A percentile compares a stretch with the other conserved stretches of the same genome.
Conservation (phyloP, 2,797 vertebrate genomes). For the Syndactyla subalaris region DNA sequence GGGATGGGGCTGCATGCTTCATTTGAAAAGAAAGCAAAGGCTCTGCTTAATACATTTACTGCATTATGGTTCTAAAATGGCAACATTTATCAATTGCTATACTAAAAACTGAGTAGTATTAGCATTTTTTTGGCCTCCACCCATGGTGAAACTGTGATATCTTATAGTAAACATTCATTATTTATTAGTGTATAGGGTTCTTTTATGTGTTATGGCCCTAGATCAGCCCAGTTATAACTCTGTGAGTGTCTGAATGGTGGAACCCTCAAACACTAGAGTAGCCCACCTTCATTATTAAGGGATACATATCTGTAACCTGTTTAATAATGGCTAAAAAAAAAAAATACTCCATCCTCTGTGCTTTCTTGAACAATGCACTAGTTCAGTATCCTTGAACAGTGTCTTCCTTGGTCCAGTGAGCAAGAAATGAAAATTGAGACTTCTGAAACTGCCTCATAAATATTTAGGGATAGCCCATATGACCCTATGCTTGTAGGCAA, state of each 20-base stretch:
- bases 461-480: neutral
- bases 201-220: neutral
- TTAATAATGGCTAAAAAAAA: neutral
- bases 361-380: neutral
- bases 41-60: neutral
- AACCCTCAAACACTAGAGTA: neutral
- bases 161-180: neutral
- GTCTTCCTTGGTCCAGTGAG: neutral
- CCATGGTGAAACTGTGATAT: neutral
- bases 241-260: neutral
- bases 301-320: neutral
- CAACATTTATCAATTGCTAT: neutral
- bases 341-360: neutral
- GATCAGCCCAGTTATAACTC: neutral
- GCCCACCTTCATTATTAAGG: neutral
- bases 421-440: neutral
- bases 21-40: constrained; percentile 17
- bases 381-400: neutral
- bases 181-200: neutral
- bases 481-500: accelerated
- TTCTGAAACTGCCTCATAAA: neutral
- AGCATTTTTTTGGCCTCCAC: neutral
- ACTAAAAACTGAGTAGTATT: neutral
- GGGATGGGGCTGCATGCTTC: neutral
- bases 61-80: neutral